Percentiles rank a stretch among this genome's conserved stretches.
phyloP scores from a whole-genome alignment of 2,888 invertebrate species.

The Pardosa pseudoannulata region DNA sequence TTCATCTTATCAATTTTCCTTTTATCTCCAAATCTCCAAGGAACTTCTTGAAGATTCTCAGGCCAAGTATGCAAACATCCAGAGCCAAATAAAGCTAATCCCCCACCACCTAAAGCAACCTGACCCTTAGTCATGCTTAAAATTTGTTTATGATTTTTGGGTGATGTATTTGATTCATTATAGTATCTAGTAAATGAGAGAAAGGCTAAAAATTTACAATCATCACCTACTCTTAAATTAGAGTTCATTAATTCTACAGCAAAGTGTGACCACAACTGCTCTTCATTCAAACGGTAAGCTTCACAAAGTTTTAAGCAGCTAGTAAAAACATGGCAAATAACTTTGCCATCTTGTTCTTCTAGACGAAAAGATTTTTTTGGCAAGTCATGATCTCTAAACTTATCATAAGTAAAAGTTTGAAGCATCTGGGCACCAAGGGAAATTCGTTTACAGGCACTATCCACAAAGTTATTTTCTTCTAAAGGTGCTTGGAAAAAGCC shows the following conservation, averaged over 20 bases:
- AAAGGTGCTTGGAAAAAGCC: slow-evolving; percentile 86
- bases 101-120: slow-evolving; percentile 94
- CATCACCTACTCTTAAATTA: slow-evolving; percentile 81
- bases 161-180: slow-evolving; percentile 77
- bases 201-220: slow-evolving; percentile 92
- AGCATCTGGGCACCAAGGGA: slow-evolving; percentile 87
- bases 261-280: slow-evolving; percentile 89
- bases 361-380: slow-evolving; percentile 89
- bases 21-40: slow-evolving; percentile 81
- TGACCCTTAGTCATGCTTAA: slow-evolving; percentile 82
- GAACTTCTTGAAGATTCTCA: slow-evolving; percentile 83
- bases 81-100: slow-evolving; percentile 92
- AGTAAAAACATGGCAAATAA: slow-evolving; percentile 85
- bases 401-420: slow-evolving; percentile 92
- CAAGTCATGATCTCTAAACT: slow-evolving; percentile 87
- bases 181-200: slow-evolving; percentile 90
- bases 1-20: slow-evolving; percentile 84
- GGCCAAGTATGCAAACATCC: slow-evolving; percentile 96
- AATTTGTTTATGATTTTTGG: slow-evolving; percentile 79
- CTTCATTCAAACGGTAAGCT: slow-evolving; percentile 85
- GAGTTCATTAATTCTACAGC: slow-evolving; percentile 90
- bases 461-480: slow-evolving; percentile 82
- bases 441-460: slow-evolving; percentile 87
- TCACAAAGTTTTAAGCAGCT: slow-evolving; percentile 84
- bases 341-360: slow-evolving; percentile 82